Conservation (phyloP, 1,140 invertebrate genomes). For the Tribolium castaneum region DNA sequence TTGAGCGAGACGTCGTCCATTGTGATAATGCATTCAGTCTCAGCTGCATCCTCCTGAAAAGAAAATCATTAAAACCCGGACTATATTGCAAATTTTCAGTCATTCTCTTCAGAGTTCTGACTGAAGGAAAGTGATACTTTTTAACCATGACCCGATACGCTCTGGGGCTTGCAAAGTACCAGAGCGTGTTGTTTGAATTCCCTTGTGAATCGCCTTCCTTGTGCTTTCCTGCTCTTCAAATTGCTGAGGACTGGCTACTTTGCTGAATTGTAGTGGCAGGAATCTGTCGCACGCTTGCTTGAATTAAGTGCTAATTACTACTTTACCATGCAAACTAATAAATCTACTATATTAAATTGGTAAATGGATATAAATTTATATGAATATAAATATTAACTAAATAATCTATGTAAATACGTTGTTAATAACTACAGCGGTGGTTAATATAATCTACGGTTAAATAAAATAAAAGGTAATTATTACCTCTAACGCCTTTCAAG, state of each 20-base stretch:
- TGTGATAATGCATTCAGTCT: background rate
- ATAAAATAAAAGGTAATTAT: too few relatives aligned
- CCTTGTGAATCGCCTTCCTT: background rate
- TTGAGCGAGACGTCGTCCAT: background rate
- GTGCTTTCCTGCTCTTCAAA: background rate
- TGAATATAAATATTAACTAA: too few relatives aligned
- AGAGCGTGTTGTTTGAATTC: background rate
- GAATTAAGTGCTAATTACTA: background rate
- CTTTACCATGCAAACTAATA: too few relatives aligned
- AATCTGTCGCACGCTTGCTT: background rate
- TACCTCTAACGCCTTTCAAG: too few relatives aligned
- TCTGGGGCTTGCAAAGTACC: background rate
- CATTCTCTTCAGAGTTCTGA: background rate
- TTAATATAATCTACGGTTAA: too few relatives aligned
- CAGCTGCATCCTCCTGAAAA: too few relatives aligned
- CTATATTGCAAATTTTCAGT: background rate
- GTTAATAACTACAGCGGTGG: too few relatives aligned
- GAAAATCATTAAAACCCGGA: background rate
- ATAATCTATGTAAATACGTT: too few relatives aligned
- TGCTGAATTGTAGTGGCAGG: background rate
- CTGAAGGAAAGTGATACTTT: too few relatives aligned
- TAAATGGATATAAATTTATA: too few relatives aligned
- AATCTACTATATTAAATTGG: too few relatives aligned
- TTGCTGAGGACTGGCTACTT: background rate
- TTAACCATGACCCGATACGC: too few relatives aligned